Percentiles rank a stretch among this genome's conserved stretches.
Conservation (phyloP, 2,888 invertebrate genomes). For the Epirrhoe alternata region DNA sequence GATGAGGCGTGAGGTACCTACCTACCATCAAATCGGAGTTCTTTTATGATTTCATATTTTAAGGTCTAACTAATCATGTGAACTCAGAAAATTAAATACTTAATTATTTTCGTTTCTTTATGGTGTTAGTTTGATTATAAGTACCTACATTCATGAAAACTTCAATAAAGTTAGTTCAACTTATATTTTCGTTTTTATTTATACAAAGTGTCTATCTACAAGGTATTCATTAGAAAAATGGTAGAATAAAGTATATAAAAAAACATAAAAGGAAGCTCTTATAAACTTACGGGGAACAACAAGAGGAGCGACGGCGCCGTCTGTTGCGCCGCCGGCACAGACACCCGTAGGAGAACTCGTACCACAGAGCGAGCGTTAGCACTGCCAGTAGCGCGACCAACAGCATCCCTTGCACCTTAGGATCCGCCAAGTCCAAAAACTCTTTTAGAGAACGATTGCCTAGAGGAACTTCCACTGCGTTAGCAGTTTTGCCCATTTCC, state of each 20-base stretch:
- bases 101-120: not conserved
- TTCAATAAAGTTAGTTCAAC: not conserved
- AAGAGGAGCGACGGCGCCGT: conserved; percentile 47
- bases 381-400: conserved; percentile 57
- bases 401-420: conserved; percentile 58
- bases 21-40: not conserved
- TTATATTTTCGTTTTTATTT: not conserved
- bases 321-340: conserved; percentile 48
- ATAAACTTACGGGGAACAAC: conserved; percentile 38
- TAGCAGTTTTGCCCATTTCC: not conserved
- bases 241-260: not conserved
- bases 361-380: conserved; percentile 58
- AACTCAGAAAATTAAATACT: not conserved
- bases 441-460: conserved; percentile 1
- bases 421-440: conserved; percentile 43
- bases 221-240: not conserved
- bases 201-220: not conserved
- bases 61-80: not conserved
- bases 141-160: conserved; percentile 6
- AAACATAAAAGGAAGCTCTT: not conserved
- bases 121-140: not conserved
- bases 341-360: conserved; percentile 59
- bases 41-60: not conserved
- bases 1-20: not conserved
- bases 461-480: not conserved